phyloP scores from a whole-genome alignment of 2,113 vertebrate genomes.

The Brachyhypopomus gauderio region DNA sequence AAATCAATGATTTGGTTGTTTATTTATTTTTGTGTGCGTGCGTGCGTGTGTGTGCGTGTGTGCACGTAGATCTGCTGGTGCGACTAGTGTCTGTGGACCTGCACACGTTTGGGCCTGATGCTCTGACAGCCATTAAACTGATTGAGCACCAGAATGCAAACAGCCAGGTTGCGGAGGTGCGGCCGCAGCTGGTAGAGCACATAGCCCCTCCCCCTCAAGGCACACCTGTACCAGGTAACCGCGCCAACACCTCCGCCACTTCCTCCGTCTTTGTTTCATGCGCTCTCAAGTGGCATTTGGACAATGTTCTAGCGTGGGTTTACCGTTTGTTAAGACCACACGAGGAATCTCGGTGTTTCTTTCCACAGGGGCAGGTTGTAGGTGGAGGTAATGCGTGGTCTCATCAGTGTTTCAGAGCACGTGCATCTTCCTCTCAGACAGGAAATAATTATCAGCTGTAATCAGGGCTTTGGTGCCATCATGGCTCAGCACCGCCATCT shows the following conservation, averaged over 20 bases:
- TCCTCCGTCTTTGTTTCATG: no score
- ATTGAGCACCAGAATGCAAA: slow-evolving; percentile 93
- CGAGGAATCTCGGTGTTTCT: background rate
- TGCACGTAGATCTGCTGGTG: slow-evolving; percentile 86
- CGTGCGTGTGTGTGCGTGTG: background rate
- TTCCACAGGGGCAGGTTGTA: background rate
- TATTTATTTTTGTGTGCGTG: background rate
- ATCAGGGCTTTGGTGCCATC: background rate
- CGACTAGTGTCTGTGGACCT: slow-evolving; percentile 95
- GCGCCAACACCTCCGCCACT: no score
- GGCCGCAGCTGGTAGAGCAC: slow-evolving; percentile 92
- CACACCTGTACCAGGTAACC: slow-evolving; percentile 80
- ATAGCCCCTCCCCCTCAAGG: slow-evolving; percentile 82
- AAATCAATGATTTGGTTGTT: background rate
- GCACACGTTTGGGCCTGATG: slow-evolving; percentile 95
- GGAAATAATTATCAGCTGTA: slow-evolving; percentile 23
- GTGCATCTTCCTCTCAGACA: slow-evolving; percentile 7
- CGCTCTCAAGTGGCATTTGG: background rate
- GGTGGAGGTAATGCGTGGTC: no score
- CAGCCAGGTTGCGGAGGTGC: slow-evolving; percentile 88
- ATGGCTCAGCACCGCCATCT: slow-evolving; percentile 58
- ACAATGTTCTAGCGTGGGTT: background rate
- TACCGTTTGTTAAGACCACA: background rate
- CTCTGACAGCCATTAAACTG: slow-evolving; percentile 91
- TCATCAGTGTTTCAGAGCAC: slow-evolving; percentile 17